Evolutionary conservation across 2,113 vertebrate species (phyloP).

Genomic region (Amia ocellicauda): DNA sequence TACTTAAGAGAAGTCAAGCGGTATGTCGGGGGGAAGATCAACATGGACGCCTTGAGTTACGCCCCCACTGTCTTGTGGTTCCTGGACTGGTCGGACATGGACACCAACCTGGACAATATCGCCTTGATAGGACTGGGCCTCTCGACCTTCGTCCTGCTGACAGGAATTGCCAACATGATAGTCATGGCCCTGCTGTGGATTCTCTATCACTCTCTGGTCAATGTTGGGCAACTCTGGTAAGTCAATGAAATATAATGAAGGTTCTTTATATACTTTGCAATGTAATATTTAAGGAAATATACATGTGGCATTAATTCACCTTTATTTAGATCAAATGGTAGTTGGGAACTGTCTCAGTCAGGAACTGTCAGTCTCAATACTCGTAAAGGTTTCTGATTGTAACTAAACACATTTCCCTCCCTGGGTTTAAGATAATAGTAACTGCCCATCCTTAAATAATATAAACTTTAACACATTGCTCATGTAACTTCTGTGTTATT

Average conservation of each 20-base stretch:
- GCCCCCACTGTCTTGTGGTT: conserved; percentile 83
- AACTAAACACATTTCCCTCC: too few species aligned
- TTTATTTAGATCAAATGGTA: too few species aligned
- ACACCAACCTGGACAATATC: conserved; percentile 74
- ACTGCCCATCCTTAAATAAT: too few species aligned
- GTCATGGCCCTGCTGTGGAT: conserved; percentile 84
- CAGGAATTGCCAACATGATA: conserved; percentile 84
- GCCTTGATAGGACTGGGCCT: conserved; percentile 71
- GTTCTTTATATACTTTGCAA: too few species aligned
- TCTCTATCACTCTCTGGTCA: conserved; percentile 88
- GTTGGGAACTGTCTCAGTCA: too few species aligned
- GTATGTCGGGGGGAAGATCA: conserved; percentile 73
- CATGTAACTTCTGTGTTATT: too few species aligned
- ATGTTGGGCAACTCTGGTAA: conserved; percentile 91
- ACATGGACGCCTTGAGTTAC: conserved; percentile 67
- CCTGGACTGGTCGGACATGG: conserved; percentile 83
- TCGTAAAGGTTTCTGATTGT: too few species aligned
- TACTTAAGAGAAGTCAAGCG: conserved; percentile 76
- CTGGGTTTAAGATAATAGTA: too few species aligned
- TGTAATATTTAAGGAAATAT: too few species aligned
- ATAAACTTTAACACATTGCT: too few species aligned
- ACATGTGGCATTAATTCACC: too few species aligned
- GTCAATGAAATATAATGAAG: conserved; percentile 42
- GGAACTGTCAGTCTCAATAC: too few species aligned
- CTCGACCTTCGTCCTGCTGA: conserved; percentile 73